Evolutionary conservation across 2,888 invertebrate genomes (phyloP).

Genomic region (Amphipoea lucens): DNA sequence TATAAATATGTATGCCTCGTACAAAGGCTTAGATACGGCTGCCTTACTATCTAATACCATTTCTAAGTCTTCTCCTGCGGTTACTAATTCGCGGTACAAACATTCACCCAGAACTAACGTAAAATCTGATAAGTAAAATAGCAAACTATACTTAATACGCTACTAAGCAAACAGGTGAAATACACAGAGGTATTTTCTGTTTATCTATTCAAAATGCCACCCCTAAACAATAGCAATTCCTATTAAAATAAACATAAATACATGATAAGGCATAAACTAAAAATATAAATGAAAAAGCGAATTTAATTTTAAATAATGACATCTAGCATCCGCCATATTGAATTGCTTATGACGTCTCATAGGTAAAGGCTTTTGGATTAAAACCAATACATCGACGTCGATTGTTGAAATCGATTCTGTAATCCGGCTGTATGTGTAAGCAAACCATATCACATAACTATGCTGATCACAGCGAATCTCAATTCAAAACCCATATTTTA

Average conservation of each 20-base stretch:
- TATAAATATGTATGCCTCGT: slow-evolving; percentile 43
- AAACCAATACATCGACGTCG: not conserved
- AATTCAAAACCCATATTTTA: not conserved
- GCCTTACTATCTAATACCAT: slow-evolving; percentile 8
- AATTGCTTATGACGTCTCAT: not conserved
- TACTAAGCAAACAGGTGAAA: slow-evolving; percentile 17
- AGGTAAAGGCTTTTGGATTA: not conserved
- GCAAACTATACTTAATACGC: slow-evolving; percentile 20
- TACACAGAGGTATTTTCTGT: not conserved
- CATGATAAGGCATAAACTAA: not conserved
- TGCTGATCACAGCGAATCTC: too few relatives aligned
- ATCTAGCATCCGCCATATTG: not conserved
- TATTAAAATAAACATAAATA: not conserved
- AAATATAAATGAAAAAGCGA: not conserved
- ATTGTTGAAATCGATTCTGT: not conserved
- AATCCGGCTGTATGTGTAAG: not conserved
- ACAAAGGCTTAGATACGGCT: not conserved
- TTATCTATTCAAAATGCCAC: slow-evolving; percentile 4
- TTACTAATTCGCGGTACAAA: slow-evolving; percentile 20
- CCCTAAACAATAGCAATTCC: not conserved
- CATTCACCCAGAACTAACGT: slow-evolving; percentile 5
- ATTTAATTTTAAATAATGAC: not conserved
- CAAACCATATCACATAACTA: not conserved
- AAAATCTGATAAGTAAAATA: slow-evolving; percentile 22
- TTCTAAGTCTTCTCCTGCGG: slow-evolving; percentile 12